Base-by-base conservation (phyloP, 2,888 invertebrate genomes). In the Polydrusus cervinus region DNA sequence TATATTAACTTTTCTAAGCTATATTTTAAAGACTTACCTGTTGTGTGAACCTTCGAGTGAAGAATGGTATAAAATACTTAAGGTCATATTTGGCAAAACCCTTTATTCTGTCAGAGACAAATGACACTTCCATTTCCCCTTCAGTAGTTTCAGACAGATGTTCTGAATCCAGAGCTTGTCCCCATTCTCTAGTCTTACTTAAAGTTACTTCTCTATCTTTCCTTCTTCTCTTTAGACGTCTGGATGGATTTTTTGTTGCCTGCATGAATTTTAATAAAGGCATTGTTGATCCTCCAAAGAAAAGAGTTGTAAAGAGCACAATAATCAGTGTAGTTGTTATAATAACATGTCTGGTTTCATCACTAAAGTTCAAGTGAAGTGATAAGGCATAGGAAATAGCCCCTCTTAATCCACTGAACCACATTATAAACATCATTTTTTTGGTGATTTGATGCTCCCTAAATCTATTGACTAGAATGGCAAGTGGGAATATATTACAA, bases 351-450 rank as follows among this genome's bases (percentile, higher is more conserved):
- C 98, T 91, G 0, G 97, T 98, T 88, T 98, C 97, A 85, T 96
- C 95, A 65, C 95, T 95, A 82, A 98, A 94, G 81, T 97, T 95
- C 84, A 99, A 91, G 89, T 99, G 98, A 68, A 99, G 91, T 0
- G 98, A 97, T 18, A 99, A 89, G 0, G 99, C 99, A 88, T 99
- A 99, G 0, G 99, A 98, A 86, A 99, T 98, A 9, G 99, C 99
- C 45, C 99, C 99, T 71, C 99, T 91, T 78, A 99, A 88, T 57
- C 98, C 97, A 86, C 97, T 97, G 86, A 98, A 98, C 98, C 98
- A 99, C 98, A 99, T 99, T 75, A 99, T 97, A 84, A 98, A 98
- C 93, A 98, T 98, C 97, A 97, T 98, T 88, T 97, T 97, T 86
- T 93, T 94, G 0, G 98, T 98, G 74, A 99, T 99, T 88, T 97